Evolutionary conservation across 2,113 vertebrate species (phyloP), one percentile per base, ranked within the genome.

Genomic region (Cromileptes altivelis): DNA sequence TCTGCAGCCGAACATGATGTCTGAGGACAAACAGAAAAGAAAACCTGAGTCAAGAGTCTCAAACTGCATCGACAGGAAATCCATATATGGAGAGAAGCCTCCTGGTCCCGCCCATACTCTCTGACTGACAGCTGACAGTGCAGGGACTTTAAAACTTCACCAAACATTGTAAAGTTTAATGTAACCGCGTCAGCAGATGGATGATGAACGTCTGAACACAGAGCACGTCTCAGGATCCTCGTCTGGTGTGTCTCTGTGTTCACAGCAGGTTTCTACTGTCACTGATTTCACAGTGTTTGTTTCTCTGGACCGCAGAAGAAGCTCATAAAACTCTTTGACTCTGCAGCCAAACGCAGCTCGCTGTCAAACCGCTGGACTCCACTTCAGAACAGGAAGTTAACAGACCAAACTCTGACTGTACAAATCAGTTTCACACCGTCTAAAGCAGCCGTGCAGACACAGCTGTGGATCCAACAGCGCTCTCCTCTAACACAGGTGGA

Each of bases 381-480:
- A 74, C 84, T 73, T 74, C 50, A 74, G 47, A 68, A 57, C 30
- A 57, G 2, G 3, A 14, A 58, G 75, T 6, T 10, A 50, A 15
- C 77, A 30, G 42, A 64, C 10, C 4, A 10, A 17, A 47, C n/a
- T 18, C 37, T 0, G 58, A 73, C 60, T 49, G 57, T 77, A 42
- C 52, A 56, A 73, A 37, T 56, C 62, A n/a, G 21, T 80, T 83
- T 83, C 71, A 78, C 63, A 64, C 75, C 55, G 53, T 63, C 64
- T 75, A 25, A 40, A 56, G 18, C 50, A 19, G 33, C 1, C 17
- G 25, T 40, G n/a, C 42, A 67, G 65, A 82, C 64, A 27, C 37
- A 61, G 58, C 64, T n/a, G 37, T 50, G 17, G 21, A 52, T 21
- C 53, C 15, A 27, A 52, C 15, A n/a, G 12, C 13, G 13, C 4